These are phyloP conservation scores for Hydropotes inermis DNA, from an alignment of 2,113 vertebrate species.

Conservation along the genomic window DNA sequence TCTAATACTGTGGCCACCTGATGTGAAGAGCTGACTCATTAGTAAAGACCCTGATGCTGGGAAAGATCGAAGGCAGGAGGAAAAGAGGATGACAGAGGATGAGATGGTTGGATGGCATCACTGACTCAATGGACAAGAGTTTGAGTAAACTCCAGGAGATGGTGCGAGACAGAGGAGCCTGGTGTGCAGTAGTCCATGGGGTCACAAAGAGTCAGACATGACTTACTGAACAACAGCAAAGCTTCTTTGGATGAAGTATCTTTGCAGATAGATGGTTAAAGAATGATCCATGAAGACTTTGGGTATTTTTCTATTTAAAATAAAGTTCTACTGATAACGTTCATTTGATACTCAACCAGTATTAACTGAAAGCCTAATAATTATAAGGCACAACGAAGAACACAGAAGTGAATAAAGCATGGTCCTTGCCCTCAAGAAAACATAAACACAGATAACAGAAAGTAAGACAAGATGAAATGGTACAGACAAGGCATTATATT, in stretches of 20 bases:
- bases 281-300: not conserved
- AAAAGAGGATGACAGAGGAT: not conserved
- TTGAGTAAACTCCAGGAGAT: not conserved
- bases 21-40: not conserved
- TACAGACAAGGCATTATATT: not conserved
- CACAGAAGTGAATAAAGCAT: not conserved
- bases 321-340: not conserved
- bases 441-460: not conserved
- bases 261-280: not conserved
- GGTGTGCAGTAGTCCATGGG: not conserved
- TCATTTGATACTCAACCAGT: not conserved
- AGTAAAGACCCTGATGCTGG: not conserved
- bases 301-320: not conserved
- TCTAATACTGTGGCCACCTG: not conserved
- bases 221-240: not conserved
- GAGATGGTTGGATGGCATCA: not conserved
- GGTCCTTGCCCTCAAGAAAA: not conserved
- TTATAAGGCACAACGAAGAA: not conserved
- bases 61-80: not conserved
- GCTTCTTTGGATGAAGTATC: not conserved
- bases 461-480: not conserved
- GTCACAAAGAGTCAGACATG: not conserved
- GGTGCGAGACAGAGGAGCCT: not conserved
- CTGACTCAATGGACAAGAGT: not conserved
- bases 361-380: not conserved